These are phyloP conservation scores for Xyliphius kryptos DNA, from an alignment of 2,113 vertebrate genomes.

Conservation along the genomic window DNA sequence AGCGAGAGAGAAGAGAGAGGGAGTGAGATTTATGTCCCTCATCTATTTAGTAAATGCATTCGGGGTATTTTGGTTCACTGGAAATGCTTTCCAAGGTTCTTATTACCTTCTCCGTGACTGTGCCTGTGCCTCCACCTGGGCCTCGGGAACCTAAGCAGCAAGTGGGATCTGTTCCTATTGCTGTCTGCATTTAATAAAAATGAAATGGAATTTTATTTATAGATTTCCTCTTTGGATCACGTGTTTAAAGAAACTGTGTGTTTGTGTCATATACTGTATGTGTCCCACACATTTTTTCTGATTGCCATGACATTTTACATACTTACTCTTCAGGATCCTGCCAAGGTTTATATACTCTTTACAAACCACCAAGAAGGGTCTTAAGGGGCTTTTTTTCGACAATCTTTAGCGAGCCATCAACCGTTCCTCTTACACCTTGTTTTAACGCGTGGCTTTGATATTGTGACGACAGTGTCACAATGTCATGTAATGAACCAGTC, in stretches of 20 bases:
- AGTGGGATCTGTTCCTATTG: background rate
- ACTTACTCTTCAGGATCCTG: too few species aligned
- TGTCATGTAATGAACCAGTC: too few species aligned
- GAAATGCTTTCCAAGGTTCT: slow-evolving; percentile 38
- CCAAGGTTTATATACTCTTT: too few species aligned
- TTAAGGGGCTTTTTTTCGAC: too few species aligned
- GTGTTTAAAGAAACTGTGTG: background rate
- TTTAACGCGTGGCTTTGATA: too few species aligned
- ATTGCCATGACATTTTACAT: too few species aligned
- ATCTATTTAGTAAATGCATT: slow-evolving; percentile 45
- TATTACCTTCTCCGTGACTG: slow-evolving; percentile 23
- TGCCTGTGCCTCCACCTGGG: slow-evolving; percentile 37
- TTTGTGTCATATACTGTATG: too few species aligned
- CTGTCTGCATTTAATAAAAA: background rate
- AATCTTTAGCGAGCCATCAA: too few species aligned
- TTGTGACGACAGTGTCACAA: too few species aligned
- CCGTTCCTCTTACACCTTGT: too few species aligned
- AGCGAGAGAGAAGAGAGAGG: background rate
- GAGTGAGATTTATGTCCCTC: slow-evolving; percentile 43
- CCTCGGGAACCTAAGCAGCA: slow-evolving; percentile 13
- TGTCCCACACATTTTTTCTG: too few species aligned
- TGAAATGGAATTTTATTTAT: background rate
- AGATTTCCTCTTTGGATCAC: background rate
- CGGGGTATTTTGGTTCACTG: slow-evolving; percentile 39
- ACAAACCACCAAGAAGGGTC: too few species aligned